Conservation (phyloP, 2,113 vertebrate species). For the Dolichallabes microphthalmus region DNA sequence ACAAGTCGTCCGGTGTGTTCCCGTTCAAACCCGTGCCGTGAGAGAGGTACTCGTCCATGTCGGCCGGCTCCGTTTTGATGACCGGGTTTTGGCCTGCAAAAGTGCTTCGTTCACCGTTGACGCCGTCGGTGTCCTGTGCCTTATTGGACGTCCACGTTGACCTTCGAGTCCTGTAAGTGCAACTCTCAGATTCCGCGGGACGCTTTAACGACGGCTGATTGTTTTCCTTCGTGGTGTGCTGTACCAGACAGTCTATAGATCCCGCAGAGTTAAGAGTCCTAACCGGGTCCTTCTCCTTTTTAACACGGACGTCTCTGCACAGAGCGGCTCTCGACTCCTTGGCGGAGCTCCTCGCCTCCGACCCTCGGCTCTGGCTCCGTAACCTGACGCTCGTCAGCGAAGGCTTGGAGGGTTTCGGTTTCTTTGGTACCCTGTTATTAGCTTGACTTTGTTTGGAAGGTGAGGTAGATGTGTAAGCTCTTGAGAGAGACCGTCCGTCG, state of each 20-base stretch:
- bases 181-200: constrained; percentile 71
- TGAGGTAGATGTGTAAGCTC: constrained; percentile 94
- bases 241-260: constrained; percentile 78
- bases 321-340: constrained; percentile 71
- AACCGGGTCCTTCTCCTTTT: constrained; percentile 28
- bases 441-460: constrained; percentile 86
- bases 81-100: constrained; percentile 64
- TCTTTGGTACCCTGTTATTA: constrained; percentile 99
- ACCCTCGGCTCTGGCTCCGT: constrained; percentile 73
- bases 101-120: constrained; percentile 72
- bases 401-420: constrained; percentile 87
- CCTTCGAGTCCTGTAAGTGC: constrained; percentile 86
- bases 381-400: constrained; percentile 83
- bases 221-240: constrained; percentile 78
- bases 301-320: constrained; percentile 24
- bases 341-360: constrained; percentile 76
- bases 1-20: background rate
- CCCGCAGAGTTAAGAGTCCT: background rate
- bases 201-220: constrained; percentile 72
- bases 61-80: constrained; percentile 68
- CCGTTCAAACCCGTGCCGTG: constrained; percentile 6
- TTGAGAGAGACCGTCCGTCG: constrained; percentile 79
- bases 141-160: constrained; percentile 79
- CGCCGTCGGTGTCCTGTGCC: constrained; percentile 72
- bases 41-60: constrained; percentile 57